Percentiles rank a stretch among this genome's conserved stretches.
phyloP scores from a whole-genome alignment of 2,797 vertebrate species.

The Trachurus trachurus region DNA sequence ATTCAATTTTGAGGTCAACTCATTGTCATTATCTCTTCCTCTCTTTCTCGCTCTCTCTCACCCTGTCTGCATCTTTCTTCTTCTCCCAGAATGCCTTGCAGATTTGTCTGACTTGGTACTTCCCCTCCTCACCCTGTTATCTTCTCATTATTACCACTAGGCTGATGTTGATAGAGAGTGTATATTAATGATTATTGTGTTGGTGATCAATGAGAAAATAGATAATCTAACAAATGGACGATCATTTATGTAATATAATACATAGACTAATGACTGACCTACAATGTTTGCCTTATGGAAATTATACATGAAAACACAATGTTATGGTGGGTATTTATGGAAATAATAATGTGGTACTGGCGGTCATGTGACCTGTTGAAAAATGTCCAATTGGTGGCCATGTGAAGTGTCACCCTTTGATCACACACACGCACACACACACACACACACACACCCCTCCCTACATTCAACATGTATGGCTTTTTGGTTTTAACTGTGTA shows the following conservation, averaged over 20 bases:
- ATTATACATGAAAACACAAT: conserved; percentile 73
- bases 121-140: conserved; percentile 47
- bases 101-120: conserved; percentile 74
- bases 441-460: conserved; percentile 24
- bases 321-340: conserved; percentile 75
- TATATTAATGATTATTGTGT: conserved; percentile 77
- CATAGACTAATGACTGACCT: conserved; percentile 79
- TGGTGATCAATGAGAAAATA: conserved; percentile 73
- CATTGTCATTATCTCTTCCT: conserved; percentile 46
- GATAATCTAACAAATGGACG: conserved; percentile 76
- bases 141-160: conserved; percentile 68
- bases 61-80: conserved; percentile 36
- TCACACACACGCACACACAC: conserved; percentile 44
- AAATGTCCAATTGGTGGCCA: conserved; percentile 72
- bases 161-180: conserved; percentile 75
- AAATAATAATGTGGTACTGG: conserved; percentile 68
- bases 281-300: conserved; percentile 83
- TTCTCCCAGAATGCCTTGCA: conserved; percentile 71
- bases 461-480: conserved; percentile 36
- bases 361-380: conserved; percentile 74
- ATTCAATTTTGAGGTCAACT: conserved; percentile 57
- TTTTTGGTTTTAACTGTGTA: conserved; percentile 74
- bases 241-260: conserved; percentile 76
- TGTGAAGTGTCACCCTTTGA: conserved; percentile 71
- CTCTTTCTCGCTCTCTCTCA: conserved; percentile 14